Conservation (phyloP, 2,888 invertebrate genomes). For the Flexamia atlantica region DNA sequence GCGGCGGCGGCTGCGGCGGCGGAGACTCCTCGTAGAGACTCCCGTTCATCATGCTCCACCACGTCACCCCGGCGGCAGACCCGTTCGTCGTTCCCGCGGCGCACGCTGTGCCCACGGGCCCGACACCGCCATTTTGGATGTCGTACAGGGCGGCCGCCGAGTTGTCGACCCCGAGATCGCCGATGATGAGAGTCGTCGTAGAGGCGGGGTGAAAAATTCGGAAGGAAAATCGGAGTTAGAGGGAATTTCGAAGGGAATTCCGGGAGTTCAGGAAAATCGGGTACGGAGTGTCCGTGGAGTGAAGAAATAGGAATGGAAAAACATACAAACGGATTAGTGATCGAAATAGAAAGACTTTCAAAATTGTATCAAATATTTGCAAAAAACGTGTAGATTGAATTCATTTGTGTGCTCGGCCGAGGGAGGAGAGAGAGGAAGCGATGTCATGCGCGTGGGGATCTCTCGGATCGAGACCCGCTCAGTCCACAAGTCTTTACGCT, state of each 20-base stretch:
- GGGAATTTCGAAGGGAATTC: slow-evolving; percentile 42
- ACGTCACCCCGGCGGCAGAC: slow-evolving; percentile 88
- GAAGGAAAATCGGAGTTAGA: slow-evolving; percentile 59
- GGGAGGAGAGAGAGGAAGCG: slow-evolving; percentile 42
- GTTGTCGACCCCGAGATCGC: slow-evolving; percentile 83
- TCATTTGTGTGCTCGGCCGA: slow-evolving; percentile 24
- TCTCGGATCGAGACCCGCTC: background rate
- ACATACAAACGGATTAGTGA: slow-evolving; percentile 63
- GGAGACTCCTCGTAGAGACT: slow-evolving; percentile 86
- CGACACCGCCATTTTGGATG: slow-evolving; percentile 81
- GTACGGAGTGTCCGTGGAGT: slow-evolving; percentile 66
- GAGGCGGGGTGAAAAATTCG: slow-evolving; percentile 67
- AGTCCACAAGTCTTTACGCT: slow-evolving; percentile 15
- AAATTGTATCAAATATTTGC: slow-evolving; percentile 51
- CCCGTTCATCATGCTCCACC: slow-evolving; percentile 92
- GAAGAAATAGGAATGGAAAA: slow-evolving; percentile 64
- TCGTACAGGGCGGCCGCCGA: slow-evolving; percentile 87
- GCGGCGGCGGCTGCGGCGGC: slow-evolving; percentile 72
- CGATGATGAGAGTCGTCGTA: slow-evolving; percentile 77
- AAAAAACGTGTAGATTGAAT: slow-evolving; percentile 54
- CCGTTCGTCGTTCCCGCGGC: slow-evolving; percentile 69
- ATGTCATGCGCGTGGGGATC: slow-evolving; percentile 22
- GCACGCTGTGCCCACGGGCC: slow-evolving; percentile 78
- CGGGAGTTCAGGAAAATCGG: slow-evolving; percentile 29
- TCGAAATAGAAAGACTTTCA: slow-evolving; percentile 12